A percentile compares a stretch with the other conserved stretches of the same genome.
Conservation (phyloP, 1,140 invertebrate species). For the Condylostylus longicornis region DNA sequence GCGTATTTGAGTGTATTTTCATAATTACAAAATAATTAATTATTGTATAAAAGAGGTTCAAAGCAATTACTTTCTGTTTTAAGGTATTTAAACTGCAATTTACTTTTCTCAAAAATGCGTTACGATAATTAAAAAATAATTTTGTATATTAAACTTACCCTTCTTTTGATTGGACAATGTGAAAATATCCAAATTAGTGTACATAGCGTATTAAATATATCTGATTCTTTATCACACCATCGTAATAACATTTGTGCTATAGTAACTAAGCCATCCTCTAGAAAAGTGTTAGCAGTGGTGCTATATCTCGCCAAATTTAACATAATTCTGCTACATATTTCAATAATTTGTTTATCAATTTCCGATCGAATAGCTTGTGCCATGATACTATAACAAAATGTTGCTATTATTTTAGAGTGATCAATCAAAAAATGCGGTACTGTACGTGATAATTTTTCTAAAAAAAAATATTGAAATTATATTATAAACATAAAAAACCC, state of each 20-base stretch:
- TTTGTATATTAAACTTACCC: slow-evolving; percentile 24
- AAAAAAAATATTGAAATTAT: slow-evolving; percentile 1
- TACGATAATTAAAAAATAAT: background rate
- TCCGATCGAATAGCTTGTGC: slow-evolving; percentile 31
- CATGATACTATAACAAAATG: slow-evolving; percentile 31
- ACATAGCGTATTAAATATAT: slow-evolving; percentile 41
- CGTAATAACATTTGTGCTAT: slow-evolving; percentile 37
- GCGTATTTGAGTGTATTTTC: no score
- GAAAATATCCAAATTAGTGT: slow-evolving; percentile 48
- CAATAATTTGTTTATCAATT: slow-evolving; percentile 30
- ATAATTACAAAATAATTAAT: no score
- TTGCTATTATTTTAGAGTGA: slow-evolving; percentile 26
- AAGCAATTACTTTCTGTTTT: no score
- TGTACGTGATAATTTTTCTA: slow-evolving; percentile 27
- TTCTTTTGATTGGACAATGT: slow-evolving; percentile 36
- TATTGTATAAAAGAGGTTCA: no score
- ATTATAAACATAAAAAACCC: background rate
- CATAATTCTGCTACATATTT: slow-evolving; percentile 29
- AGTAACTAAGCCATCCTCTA: slow-evolving; percentile 24
- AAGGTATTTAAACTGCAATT: no score
- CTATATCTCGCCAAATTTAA: slow-evolving; percentile 29
- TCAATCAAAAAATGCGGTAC: slow-evolving; percentile 26
- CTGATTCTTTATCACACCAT: slow-evolving; percentile 45
- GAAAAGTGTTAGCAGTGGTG: slow-evolving; percentile 23
- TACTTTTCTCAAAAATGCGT: no score